Evolutionary conservation across 2,797 vertebrate genomes (phyloP).

Genomic region (Capromys pilorides): DNA sequence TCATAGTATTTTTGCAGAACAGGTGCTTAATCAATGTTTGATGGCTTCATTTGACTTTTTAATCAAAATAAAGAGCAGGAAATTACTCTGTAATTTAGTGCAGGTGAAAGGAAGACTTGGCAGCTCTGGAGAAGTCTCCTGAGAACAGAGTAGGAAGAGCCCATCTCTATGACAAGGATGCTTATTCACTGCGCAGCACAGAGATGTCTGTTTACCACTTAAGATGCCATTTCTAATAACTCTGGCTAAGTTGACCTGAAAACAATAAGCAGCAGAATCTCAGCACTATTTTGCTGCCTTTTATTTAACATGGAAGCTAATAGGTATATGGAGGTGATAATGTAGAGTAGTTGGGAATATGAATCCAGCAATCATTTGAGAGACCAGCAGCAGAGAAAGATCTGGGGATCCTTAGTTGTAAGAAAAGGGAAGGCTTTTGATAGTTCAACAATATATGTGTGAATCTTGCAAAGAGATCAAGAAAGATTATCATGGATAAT

Average conservation of each 20-base stretch:
- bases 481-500: background rate
- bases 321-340: background rate
- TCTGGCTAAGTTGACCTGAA: background rate
- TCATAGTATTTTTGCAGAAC: slow-evolving; percentile 54
- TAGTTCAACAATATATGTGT: background rate
- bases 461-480: background rate
- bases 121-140: background rate
- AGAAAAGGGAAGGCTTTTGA: slow-evolving; percentile 22
- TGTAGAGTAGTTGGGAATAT: background rate
- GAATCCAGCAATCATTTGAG: background rate
- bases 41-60: slow-evolving; percentile 75
- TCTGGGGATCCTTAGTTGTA: background rate
- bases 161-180: background rate
- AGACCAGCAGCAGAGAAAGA: background rate
- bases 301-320: background rate
- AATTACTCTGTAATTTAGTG: slow-evolving; percentile 69
- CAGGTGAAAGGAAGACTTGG: slow-evolving; percentile 43
- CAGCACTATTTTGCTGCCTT: background rate
- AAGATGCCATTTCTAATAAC: background rate
- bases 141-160: background rate
- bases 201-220: background rate
- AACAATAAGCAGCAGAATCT: background rate
- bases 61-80: slow-evolving; percentile 74
- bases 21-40: slow-evolving; percentile 77
- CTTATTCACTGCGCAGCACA: background rate